phyloP scores from a whole-genome alignment of 2,113 vertebrate genomes.

The Alaudala cheleensis region DNA sequence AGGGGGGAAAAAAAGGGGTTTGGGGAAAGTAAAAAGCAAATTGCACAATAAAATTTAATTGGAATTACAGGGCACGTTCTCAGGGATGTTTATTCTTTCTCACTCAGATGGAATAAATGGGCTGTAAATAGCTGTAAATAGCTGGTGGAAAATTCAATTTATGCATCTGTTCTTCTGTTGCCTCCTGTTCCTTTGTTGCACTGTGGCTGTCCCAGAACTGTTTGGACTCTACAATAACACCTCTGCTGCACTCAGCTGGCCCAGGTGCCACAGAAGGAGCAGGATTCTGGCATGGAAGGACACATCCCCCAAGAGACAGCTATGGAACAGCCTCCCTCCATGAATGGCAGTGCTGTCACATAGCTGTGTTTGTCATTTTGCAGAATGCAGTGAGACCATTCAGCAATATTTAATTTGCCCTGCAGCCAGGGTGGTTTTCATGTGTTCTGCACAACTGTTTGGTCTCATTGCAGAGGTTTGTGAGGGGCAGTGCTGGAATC shows the following conservation, averaged over 20 bases:
- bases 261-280: background rate
- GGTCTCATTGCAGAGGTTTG: background rate
- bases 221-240: background rate
- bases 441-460: background rate
- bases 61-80: slow-evolving; percentile 43
- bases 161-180: slow-evolving; percentile 3
- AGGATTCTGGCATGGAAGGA: background rate
- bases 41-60: slow-evolving; percentile 54
- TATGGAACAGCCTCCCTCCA: background rate
- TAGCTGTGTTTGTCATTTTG: background rate
- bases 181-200: background rate
- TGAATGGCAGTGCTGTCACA: background rate
- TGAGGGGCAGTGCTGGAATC: background rate
- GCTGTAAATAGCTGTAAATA: slow-evolving; percentile 41
- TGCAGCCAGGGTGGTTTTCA: background rate
- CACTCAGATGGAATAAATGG: slow-evolving; percentile 43
- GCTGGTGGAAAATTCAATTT: slow-evolving; percentile 39
- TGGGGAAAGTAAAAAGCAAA: slow-evolving; percentile 1
- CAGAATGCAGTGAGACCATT: background rate
- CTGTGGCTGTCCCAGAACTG: background rate
- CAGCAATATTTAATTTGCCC: background rate
- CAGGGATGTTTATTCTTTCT: slow-evolving; percentile 36
- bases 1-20: background rate
- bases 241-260: background rate
- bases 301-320: background rate